Conservation (phyloP, 1,140 invertebrate species). For the Hydropsyche tenuis region DNA sequence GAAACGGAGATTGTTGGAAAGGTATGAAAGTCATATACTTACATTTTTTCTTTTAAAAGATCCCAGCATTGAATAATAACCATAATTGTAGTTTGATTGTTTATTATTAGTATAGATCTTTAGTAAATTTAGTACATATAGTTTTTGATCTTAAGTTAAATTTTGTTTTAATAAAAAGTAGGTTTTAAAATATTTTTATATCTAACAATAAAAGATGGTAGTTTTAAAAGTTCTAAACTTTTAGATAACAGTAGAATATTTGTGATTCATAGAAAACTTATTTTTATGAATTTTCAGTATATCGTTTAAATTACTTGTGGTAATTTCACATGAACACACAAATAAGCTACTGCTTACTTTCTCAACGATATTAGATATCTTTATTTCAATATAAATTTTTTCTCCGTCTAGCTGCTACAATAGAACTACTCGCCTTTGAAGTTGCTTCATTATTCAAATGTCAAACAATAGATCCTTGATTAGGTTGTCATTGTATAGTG, state of each 20-base stretch:
- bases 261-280: too few relatives aligned
- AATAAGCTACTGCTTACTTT: too few relatives aligned
- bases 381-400: slow-evolving; percentile 32
- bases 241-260: too few relatives aligned
- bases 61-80: slow-evolving; percentile 10
- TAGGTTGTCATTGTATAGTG: slow-evolving; percentile 28
- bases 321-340: too few relatives aligned
- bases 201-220: too few relatives aligned
- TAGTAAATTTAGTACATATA: neutral
- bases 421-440: slow-evolving; percentile 73
- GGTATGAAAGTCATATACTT: slow-evolving; percentile 64
- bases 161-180: neutral
- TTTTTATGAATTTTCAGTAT: too few relatives aligned
- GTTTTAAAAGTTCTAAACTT: too few relatives aligned
- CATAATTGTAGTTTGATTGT: slow-evolving; percentile 29
- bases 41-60: slow-evolving; percentile 51
- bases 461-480: neutral
- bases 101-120: too few relatives aligned
- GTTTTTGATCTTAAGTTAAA: neutral
- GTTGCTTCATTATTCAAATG: slow-evolving; percentile 41
- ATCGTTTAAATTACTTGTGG: too few relatives aligned
- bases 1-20: slow-evolving; percentile 79
- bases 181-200: too few relatives aligned
- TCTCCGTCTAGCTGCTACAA: slow-evolving; percentile 73
- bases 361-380: neutral